Percentiles rank a stretch among this genome's conserved stretches.
Evolutionary conservation across 2,888 invertebrate genomes (phyloP).

Genomic region (Physocephala rufipes): DNA sequence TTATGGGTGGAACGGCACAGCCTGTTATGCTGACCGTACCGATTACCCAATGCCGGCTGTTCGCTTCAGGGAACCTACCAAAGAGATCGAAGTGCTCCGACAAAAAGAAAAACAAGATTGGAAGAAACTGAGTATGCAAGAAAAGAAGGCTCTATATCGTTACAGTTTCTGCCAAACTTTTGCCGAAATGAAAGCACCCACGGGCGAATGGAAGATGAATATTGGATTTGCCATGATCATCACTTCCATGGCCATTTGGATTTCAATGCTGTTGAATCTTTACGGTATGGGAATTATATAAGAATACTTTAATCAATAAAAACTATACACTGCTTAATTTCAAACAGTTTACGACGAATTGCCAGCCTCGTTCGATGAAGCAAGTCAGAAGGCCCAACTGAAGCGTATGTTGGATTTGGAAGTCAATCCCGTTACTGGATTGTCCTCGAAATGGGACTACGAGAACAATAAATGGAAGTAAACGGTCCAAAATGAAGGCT

Average conservation of each 20-base stretch:
- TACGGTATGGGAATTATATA: conserved; percentile 52
- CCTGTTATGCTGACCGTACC: conserved; percentile 78
- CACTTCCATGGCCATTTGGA: conserved; percentile 54
- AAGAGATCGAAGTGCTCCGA: conserved; percentile 80
- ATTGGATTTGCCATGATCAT: conserved; percentile 68
- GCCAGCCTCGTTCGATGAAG: conserved; percentile 79
- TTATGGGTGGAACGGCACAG: conserved; percentile 84
- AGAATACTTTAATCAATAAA: neutral
- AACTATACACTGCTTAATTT: neutral
- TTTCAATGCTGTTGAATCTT: conserved; percentile 58
- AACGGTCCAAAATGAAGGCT: neutral
- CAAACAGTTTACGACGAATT: conserved; percentile 70
- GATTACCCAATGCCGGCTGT: conserved; percentile 93
- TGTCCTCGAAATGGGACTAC: conserved; percentile 89
- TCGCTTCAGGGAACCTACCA: conserved; percentile 79
- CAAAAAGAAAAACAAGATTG: conserved; percentile 98
- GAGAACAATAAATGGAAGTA: conserved; percentile 89
- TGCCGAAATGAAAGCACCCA: conserved; percentile 77
- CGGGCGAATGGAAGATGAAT: conserved; percentile 65
- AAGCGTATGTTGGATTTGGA: conserved; percentile 81
- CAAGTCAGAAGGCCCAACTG: conserved; percentile 80
- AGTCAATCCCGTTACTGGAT: conserved; percentile 82
- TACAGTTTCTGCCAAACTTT: conserved; percentile 94
- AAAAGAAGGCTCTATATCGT: conserved; percentile 94
- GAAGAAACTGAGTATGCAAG: conserved; percentile 87